phyloP scores from a whole-genome alignment of 1,140 invertebrate species.

The Eriocheir sinensis region DNA sequence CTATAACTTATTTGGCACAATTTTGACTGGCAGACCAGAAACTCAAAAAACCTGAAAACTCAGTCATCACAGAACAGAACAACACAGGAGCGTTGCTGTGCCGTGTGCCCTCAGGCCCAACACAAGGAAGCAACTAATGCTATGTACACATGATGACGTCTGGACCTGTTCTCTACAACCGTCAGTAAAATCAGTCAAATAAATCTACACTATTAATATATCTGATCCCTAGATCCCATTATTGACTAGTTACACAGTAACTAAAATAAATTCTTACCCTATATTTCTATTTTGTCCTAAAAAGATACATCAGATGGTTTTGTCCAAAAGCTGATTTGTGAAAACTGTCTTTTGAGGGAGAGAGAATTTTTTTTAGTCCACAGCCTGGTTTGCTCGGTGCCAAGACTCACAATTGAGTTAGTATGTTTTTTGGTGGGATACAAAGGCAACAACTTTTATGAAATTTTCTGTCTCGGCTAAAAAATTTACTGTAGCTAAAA shows the following conservation, averaged over 20 bases:
- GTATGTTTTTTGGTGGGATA: neutral
- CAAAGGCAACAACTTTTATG: neutral
- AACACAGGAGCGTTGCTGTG: neutral
- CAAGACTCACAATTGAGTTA: neutral
- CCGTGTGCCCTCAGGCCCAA: neutral
- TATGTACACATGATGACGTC: slow-evolving; percentile 27
- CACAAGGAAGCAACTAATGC: slow-evolving; percentile 12
- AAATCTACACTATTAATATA: slow-evolving; percentile 44
- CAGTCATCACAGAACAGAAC: slow-evolving; percentile 10
- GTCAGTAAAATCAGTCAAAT: slow-evolving; percentile 54
- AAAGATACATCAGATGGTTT: neutral
- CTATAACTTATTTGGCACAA: slow-evolving; percentile 72
- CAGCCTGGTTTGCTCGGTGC: neutral
- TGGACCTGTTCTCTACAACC: slow-evolving; percentile 49
- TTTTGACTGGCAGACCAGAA: slow-evolving; percentile 54
- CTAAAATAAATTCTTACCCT: slow-evolving; percentile 49
- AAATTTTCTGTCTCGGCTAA: neutral
- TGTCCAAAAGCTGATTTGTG: neutral
- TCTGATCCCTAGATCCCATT: slow-evolving; percentile 71
- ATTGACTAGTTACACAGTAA: slow-evolving; percentile 74
- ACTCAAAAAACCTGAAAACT: neutral
- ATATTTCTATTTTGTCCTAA: neutral
- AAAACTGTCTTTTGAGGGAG: neutral
- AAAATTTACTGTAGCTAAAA: slow-evolving; percentile 26
- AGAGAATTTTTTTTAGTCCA: neutral